Base-by-base conservation (phyloP, 2,113 vertebrate species). In the Rhodinocichla rosea region DNA sequence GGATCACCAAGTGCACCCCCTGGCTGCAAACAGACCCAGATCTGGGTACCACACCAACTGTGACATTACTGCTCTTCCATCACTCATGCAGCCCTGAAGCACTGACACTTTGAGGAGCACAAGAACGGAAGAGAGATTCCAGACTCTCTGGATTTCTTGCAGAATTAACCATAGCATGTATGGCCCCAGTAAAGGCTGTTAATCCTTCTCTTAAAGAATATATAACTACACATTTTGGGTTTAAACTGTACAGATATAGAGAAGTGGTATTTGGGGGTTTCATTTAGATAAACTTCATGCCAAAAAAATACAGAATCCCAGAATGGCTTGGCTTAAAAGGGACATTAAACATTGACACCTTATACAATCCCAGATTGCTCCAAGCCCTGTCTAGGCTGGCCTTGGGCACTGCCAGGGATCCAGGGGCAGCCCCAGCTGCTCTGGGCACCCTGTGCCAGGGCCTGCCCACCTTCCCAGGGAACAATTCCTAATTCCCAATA, bases 321-420 rank as follows among this genome's bases (percentile, higher is more conserved):
- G 57, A 73, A 27, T 27, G 35, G 42, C 47, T 71, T 71, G 35
- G 26, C 11, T 35, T 42, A 21, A n/a, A 49, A 63, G 16, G 50
- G 17, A 57, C 50, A 19, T 35, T n/a, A 75, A 56, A 47, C 23
- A 39, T 2, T 13, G 22, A 57, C 44, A 81, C 10, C 52, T 65
- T 1, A 10, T 52, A 6, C 59, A 3, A 0, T 19, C 35, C 22
- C 50, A 37, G 42, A 7, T 0, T 19, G 59, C 59, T 80, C 76
- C 67, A 1, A 65, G 11, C 9, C 35, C n/a, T 4, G 4, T 2
- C 57, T 75, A 79, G 0, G 35, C 57, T 32, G 50, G 50, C 67
- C 76, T 73, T 22, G 50, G 85, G 0, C 50, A 73, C 32, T 65
- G 0, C 65, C 68, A 81, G 76, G 76, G 86, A 65, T 81, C 60